Base-by-base conservation (phyloP, 2,888 invertebrate genomes). In the Lordiphosa andalusiaca region DNA sequence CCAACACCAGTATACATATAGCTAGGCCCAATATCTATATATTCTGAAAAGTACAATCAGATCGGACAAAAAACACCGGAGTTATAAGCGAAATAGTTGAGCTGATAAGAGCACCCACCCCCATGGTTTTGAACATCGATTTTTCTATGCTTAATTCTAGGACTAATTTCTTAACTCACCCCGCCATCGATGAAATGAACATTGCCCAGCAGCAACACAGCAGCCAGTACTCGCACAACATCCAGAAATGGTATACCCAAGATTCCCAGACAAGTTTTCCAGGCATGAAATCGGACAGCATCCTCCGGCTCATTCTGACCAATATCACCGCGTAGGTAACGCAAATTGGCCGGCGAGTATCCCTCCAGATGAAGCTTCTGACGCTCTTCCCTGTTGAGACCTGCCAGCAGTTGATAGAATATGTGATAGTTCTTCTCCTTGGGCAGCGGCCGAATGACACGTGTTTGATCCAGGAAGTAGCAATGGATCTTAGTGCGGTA, bases 401-500 rank as follows among this genome's bases (percentile, higher is more conserved):
- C 98, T 13, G 97, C 96, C 50, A 96, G 90, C 93, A 98, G 94
- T 91, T 98, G 97, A 91, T 98, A 98, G 91, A 98, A 98, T 84
- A 98, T 97, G 89, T 98, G 97, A 90, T 97, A 98, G 91, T 98
- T 98, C 88, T 96, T 96, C 90, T 98, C 98, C 85, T 94, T 94
- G 12, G 94, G 92, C 76, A 95, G 91, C 19, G 96, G 96, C 36
- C 94, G 92, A 71, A 97, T 96, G 52, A 98, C 97, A 65, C 98
- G 93, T 48, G 96, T 96, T 91, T 98, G 96, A 89, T 98, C 98
- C 86, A 98, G 91, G 90, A 98, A 97, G 90, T 97, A 97, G 90
- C 97, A 97, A 90, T 98, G 97, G 85, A 98, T 97, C 91, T 97
- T 98, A 38, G 98, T 97, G 87, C 97, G 93, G 90, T 97, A 97